Conservation (phyloP, 2,113 vertebrate species). For the Anoplopoma fimbria region DNA sequence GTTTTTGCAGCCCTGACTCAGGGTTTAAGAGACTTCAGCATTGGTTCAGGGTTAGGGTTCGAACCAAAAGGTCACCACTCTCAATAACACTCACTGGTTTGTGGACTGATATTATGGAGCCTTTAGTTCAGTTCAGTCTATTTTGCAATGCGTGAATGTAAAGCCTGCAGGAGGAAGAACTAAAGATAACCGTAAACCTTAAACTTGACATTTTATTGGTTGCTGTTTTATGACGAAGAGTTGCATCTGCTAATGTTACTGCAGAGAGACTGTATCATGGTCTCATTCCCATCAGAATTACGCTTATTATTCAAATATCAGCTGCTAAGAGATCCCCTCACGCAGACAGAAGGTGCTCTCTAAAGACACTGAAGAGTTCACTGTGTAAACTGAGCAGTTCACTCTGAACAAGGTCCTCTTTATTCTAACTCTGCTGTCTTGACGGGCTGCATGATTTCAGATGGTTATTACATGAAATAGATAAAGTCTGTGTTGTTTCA, state of each 20-base stretch:
- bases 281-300: no score
- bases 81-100: no score
- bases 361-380: background rate
- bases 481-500: background rate
- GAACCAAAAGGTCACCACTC: no score
- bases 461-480: background rate
- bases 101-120: no score
- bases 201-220: constrained; percentile 39
- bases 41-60: no score
- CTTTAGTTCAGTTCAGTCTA: no score
- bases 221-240: constrained; percentile 53
- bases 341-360: background rate
- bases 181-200: no score
- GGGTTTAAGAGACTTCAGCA: no score
- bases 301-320: constrained; percentile 17
- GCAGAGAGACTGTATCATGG: no score
- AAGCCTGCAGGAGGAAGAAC: background rate
- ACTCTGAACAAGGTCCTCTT: background rate
- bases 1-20: no score
- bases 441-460: background rate
- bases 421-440: background rate
- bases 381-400: constrained; percentile 4
- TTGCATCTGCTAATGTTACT: no score
- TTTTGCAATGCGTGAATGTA: constrained; percentile 8
- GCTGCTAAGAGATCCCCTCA: background rate